Base-by-base conservation (phyloP, 2,888 invertebrate species). In the Agrilus mali region DNA sequence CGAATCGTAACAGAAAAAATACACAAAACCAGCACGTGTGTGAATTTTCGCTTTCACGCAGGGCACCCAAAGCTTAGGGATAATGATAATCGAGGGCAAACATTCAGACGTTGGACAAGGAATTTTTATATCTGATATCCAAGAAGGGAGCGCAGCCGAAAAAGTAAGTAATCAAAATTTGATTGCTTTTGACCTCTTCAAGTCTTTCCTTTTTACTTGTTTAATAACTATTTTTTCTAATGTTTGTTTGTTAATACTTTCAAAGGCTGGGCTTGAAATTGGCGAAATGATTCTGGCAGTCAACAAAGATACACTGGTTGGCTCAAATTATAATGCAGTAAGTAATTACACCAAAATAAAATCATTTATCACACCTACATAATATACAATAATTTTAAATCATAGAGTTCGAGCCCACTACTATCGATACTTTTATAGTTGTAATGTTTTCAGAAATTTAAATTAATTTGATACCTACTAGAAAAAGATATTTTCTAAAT, bases 211-310 rank as follows among this genome's bases (percentile, higher is more conserved):
- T 37, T 40, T 33, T n/a, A n/a, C 31, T 41, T 15, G 41, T 41
- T 41, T 44, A 22, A 31, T 35, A 27, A 17, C 15, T 31, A 10
- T 20, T 12, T 42, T 38, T 12, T 38, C 36, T 15, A 33, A 39
- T 13, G 33, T 17, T 41, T 39, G 38, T 41, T 20, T 36, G 27
- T 27, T 44, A 46, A 50, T 43, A 41, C 41, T 54, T 50, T 72
- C 72, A 2, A 72, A 89, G 86, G 90, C 88, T 55, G 93, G 96
- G 42, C 75, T 98, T 38, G 85, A 87, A 71, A 94, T 96, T 44
- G 97, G 97, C 49, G 97, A 98, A 68, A 90, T 97, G 86, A 85
- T 98, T 52, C 72, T 98, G 48, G 86, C 92, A 36, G 92, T 97
- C 39, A 98, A 98, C 68, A 86, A 88, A 58, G 93, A 96, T 60